phyloP scores from a whole-genome alignment of 2,888 invertebrate species.

The Neoascia interrupta region DNA sequence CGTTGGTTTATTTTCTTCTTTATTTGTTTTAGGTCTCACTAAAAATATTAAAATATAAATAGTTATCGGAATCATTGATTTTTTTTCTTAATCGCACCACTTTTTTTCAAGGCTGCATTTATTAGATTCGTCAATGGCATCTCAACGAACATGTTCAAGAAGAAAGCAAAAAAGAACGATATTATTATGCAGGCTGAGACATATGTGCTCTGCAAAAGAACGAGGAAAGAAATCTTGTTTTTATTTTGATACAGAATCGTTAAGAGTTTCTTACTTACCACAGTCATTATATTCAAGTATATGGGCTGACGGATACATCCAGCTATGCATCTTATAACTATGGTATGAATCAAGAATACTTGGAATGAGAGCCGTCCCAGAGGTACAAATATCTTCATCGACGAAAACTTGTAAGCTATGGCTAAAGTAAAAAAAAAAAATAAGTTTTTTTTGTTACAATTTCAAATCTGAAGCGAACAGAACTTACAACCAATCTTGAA shows the following conservation, averaged over 20 bases:
- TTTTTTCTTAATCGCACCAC: too few relatives aligned
- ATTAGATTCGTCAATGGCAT: conserved; percentile 35
- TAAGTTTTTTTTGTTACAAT: too few relatives aligned
- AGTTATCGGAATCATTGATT: neutral
- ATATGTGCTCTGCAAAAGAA: conserved; percentile 69
- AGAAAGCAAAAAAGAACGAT: conserved; percentile 71
- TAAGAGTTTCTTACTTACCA: too few relatives aligned
- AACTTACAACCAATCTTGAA: conserved; percentile 76
- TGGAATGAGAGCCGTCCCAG: conserved; percentile 76
- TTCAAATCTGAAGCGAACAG: neutral
- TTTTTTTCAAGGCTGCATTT: neutral
- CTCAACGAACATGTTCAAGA: conserved; percentile 45
- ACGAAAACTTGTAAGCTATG: conserved; percentile 72
- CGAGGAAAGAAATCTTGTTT: neutral
- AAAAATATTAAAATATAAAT: neutral
- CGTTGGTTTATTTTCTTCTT: neutral
- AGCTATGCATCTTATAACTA: conserved; percentile 71
- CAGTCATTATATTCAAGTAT: conserved; percentile 71
- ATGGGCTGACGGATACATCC: conserved; percentile 73
- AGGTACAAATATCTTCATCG: conserved; percentile 72
- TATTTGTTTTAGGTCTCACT: too few relatives aligned
- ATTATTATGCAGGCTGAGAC: conserved; percentile 72
- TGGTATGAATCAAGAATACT: conserved; percentile 75
- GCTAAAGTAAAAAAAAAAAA: conserved; percentile 70
- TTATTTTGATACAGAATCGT: neutral